Percentiles rank a stretch among this genome's conserved stretches.
Evolutionary conservation across 2,888 invertebrate genomes (phyloP).

Genomic region (Cancer borealis): DNA sequence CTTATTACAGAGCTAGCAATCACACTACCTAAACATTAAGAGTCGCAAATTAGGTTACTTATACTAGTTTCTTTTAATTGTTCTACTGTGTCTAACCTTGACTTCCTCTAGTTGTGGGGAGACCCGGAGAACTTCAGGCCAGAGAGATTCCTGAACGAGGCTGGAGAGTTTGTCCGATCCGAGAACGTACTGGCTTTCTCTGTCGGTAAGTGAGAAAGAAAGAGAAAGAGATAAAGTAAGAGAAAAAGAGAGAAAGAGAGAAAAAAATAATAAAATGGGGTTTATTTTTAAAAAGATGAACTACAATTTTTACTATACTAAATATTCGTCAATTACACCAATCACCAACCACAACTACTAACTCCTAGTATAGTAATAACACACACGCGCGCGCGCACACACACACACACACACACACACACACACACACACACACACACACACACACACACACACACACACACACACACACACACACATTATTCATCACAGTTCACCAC

Average conservation of each 20-base stretch:
- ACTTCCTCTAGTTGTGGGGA: constrained; percentile 69
- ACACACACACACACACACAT: not conserved
- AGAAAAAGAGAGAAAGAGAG: constrained; percentile 22
- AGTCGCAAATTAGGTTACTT: no score
- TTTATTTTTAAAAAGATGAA: not conserved
- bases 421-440: not conserved
- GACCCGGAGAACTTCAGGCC: constrained; percentile 75
- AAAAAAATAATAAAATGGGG: not conserved
- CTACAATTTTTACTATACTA: not conserved
- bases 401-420: no score
- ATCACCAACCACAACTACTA: not conserved
- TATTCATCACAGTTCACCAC: not conserved
- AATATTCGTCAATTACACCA: not conserved
- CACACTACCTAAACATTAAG: no score
- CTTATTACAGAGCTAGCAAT: no score
- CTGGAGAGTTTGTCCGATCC: constrained; percentile 64
- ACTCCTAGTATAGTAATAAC: not conserved
- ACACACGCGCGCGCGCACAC: no score
- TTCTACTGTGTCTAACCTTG: not conserved
- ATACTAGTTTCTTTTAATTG: not conserved
- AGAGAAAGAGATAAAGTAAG: constrained; percentile 47
- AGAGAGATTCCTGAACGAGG: constrained; percentile 70
- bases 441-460: no score
- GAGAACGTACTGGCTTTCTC: constrained; percentile 72
- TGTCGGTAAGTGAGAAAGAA: constrained; percentile 58